These are phyloP conservation scores for Ganaspis sp. DNA, from an alignment of 1,140 invertebrate species.

Conservation along the genomic window DNA sequence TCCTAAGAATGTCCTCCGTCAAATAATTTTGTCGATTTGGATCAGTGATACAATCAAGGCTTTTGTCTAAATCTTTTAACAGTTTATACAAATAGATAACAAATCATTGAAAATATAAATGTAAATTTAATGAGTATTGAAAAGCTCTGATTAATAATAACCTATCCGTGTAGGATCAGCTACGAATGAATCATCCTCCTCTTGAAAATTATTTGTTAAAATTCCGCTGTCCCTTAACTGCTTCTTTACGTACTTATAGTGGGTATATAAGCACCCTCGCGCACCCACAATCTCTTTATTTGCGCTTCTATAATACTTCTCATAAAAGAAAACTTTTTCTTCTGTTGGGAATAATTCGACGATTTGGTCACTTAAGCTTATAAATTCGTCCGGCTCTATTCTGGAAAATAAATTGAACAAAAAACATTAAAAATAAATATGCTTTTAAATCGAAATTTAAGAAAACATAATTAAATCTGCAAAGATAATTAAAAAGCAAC, in stretches of 20 bases:
- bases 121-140: background rate
- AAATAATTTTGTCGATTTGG: slow-evolving; percentile 23
- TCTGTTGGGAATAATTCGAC: background rate
- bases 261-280: slow-evolving; percentile 30
- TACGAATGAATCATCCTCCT: background rate
- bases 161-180: background rate
- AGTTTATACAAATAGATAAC: too few relatives aligned
- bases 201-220: background rate
- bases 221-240: background rate
- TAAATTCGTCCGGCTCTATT: too few relatives aligned
- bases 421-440: too few relatives aligned
- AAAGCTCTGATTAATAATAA: background rate
- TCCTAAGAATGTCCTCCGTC: background rate
- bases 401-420: too few relatives aligned
- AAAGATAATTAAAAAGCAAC: too few relatives aligned
- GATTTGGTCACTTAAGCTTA: too few relatives aligned
- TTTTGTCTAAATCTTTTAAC: background rate
- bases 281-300: slow-evolving; percentile 23
- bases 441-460: too few relatives aligned
- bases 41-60: slow-evolving; percentile 37
- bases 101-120: background rate
- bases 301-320: background rate
- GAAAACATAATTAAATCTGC: too few relatives aligned
- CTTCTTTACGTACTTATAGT: slow-evolving; percentile 33
- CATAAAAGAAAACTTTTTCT: slow-evolving; percentile 2